These are phyloP conservation scores for Chloroclystis v-ata DNA, from an alignment of 2,888 invertebrate genomes.

Conservation along the genomic window DNA sequence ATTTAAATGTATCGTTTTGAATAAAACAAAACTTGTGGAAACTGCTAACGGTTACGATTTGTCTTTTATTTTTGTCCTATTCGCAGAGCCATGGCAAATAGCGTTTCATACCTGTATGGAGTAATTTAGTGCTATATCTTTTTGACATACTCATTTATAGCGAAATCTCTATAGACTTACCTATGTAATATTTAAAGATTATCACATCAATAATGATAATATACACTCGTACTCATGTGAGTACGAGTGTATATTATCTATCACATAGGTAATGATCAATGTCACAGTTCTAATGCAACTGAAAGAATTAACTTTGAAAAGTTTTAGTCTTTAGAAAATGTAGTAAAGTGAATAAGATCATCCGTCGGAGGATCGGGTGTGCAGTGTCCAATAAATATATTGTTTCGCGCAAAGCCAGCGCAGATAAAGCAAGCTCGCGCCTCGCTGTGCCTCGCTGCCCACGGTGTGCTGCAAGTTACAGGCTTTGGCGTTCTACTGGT, in stretches of 20 bases:
- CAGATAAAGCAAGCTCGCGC: constrained; percentile 78
- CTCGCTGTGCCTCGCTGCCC: constrained; percentile 66
- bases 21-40: constrained; percentile 24
- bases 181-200: too few species aligned
- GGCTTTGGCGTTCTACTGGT: constrained; percentile 34
- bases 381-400: constrained; percentile 77
- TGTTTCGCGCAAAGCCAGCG: constrained; percentile 75
- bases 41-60: constrained; percentile 18
- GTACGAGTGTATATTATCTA: too few species aligned
- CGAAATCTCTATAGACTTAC: too few species aligned
- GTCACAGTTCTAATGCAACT: too few species aligned
- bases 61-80: constrained; percentile 9
- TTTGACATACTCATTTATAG: background rate
- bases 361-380: constrained; percentile 59
- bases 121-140: too few species aligned
- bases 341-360: constrained; percentile 67
- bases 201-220: too few species aligned
- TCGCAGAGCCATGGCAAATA: too few species aligned
- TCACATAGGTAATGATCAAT: too few species aligned
- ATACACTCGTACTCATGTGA: too few species aligned
- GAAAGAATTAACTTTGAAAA: too few species aligned
- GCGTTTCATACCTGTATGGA: too few species aligned
- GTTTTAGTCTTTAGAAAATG: too few species aligned
- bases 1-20: constrained; percentile 30
- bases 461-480: constrained; percentile 32